Base-by-base conservation (phyloP, 2,888 invertebrate genomes). In the Synanthedon myopaeformis region DNA sequence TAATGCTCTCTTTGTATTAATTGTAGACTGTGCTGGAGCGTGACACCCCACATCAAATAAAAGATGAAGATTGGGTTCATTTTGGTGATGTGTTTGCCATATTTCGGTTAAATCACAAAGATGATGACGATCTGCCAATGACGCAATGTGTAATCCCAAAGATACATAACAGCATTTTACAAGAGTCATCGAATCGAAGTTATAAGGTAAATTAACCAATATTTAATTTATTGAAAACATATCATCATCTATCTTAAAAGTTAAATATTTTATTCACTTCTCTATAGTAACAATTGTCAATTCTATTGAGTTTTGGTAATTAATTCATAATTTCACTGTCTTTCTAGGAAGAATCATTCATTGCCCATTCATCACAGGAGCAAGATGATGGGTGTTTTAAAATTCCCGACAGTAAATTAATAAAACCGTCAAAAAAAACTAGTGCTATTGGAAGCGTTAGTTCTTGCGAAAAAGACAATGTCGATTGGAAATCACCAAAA, bases 31-130 rank as follows among this genome's bases (percentile, higher is more conserved):
- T 63, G 1, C 59, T 85, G 41, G 63, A 64, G 55, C 75, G 84
- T n/a, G 85, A 83, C 57, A 71, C 82, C 57, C 79, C 85, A 8
- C 70, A 78, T 52, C 73, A 76, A 0, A 55, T 87, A 8, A 70
- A 63, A 52, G 72, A 84, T 61, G 85, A 84, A 2, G 84, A 85
- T 52, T 77, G 72, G 50, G 71, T 87, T 3, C 84, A 86, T 60
- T 83, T 87, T 67, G 87, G 87, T 0, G 75, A 83, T 17, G 63
- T 80, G 28, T 81, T 85, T 60, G 86, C 83, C 11, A 67, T 85
- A 52, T 86, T 86, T 59, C 69, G 79, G 50, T 61, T 84, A 13
- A 35, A 35, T 35, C 58, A 82, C 1, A 74, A 81, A 42, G 82
- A 82, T 5, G 71, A 81, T 14, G 64, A 70, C 54, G 76, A 77